Percentiles rank a stretch among this genome's conserved stretches.
These are phyloP conservation scores for human DNA, from an alignment of 2,113 vertebrate genomes.

Conservation along the genomic window GRCh38 chr20:12310501-12311000, in stretches of 20 bases:
- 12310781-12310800: not conserved
- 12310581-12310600: too few species aligned
- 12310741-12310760: not conserved
- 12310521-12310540: constrained; percentile 21
- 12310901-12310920: not conserved
- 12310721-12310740: not conserved
- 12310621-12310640: too few species aligned
- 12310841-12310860: not conserved
- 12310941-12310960: not conserved
- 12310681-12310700: not conserved
- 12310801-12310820: not conserved
- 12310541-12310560: not conserved
- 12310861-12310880: not conserved
- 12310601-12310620: too few species aligned
- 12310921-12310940: not conserved
- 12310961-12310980: not conserved
- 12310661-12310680: too few species aligned
- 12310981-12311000: not conserved
- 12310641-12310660: too few species aligned
- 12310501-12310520: not conserved
- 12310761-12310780: not conserved
- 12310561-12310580: too few species aligned
- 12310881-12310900: not conserved
- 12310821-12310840: not conserved
- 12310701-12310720: not conserved